Evolutionary conservation across 2,113 vertebrate genomes (phyloP), one percentile per base, ranked within the genome.

Genomic region (Gymnogyps californianus): DNA sequence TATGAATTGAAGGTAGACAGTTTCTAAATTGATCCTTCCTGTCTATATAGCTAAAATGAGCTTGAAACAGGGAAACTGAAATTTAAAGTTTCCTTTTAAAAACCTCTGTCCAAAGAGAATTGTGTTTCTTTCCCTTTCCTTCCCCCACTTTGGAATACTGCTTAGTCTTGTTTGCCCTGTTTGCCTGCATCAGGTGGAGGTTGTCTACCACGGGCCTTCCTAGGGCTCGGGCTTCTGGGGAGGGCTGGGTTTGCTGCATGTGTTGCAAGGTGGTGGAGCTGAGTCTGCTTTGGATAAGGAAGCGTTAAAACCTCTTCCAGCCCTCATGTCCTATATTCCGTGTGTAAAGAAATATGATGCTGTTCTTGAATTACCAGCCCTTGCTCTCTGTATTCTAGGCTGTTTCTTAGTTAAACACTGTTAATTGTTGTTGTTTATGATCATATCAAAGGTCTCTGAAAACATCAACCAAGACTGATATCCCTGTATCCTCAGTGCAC

Each of bases 91-190:
- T 83, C 49, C 31, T 69, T 76, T 72, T 13, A 9, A 74, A 91
- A 81, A 61, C 19, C 24, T 38, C 22, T 65, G 20, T 69, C 11
- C 22, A 26, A 80, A 19, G 16, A 46, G 28, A 93, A 36, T 15
- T 57, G 46, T 54, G 21, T 49, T 80, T 67, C 21, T 57, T 65
- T 57, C 28, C 16, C 28, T 70, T 49, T 71, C 24, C 57, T 46
- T 46, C 13, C 57, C 14, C 0, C 2, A 0, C 19, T 49, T 42
- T 38, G 34, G n/a, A 77, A 59, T 67, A 87, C 71, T 6, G 25
- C 16, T 42, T 7, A 34, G 55, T 71, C 44, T 44, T 25, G 29
- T 57, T 64, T 64, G 24, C 29, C 22, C n/a, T 28, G 4, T 52
- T 61, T 77, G 74, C 54, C 54, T 62, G n/a, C 12, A 16, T 18